A percentile compares a stretch with the other conserved stretches of the same genome.
phyloP scores from a whole-genome alignment of 2,113 vertebrate genomes.

The Lepidothrix coronata region DNA sequence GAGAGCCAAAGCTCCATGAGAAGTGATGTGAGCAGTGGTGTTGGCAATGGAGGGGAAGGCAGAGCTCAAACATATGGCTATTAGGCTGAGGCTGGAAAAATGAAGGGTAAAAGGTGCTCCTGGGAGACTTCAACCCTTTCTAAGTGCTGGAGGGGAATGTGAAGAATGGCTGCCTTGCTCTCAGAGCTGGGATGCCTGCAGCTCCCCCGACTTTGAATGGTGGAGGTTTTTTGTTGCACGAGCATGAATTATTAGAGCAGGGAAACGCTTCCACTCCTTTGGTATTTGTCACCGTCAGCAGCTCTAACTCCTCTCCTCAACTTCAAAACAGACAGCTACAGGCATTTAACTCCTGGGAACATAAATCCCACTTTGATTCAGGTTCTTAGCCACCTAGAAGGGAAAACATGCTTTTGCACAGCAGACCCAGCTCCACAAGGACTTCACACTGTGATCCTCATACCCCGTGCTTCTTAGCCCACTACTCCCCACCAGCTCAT shows the following conservation, averaged over 20 bases:
- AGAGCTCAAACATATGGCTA: not conserved
- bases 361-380: not conserved
- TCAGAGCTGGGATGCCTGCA: not conserved
- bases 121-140: not conserved
- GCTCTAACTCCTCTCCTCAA: not conserved
- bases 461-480: not conserved
- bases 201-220: not conserved
- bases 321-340: conserved; percentile 28
- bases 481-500: not conserved
- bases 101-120: not conserved
- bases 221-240: not conserved
- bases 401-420: not conserved
- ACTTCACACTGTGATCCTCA: not conserved
- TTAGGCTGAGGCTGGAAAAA: not conserved
- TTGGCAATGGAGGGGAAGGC: not conserved
- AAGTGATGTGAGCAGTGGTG: not conserved
- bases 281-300: not conserved
- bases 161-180: not conserved
- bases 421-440: not conserved
- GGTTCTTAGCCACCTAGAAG: conserved; percentile 1
- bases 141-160: not conserved
- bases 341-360: not conserved
- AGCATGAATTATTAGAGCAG: conserved; percentile 39
- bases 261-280: not conserved
- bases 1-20: not conserved